Base-by-base conservation (phyloP, 1,140 invertebrate species). In the Hypsibius dujardini region DNA sequence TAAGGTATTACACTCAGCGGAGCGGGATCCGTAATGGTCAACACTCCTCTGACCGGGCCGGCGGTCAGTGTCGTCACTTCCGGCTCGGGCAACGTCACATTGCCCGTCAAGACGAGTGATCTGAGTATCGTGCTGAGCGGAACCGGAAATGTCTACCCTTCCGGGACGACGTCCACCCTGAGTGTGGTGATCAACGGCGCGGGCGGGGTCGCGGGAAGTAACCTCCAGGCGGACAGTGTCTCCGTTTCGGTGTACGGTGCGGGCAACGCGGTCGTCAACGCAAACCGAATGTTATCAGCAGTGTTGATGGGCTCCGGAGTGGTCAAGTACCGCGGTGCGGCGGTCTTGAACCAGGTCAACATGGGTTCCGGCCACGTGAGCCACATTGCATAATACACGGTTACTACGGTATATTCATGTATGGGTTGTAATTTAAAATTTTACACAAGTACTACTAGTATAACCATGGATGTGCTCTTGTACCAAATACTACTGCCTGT, bases 111-210 rank as follows among this genome's bases (percentile, higher is more conserved):
- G 7, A 3, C 7, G 42, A 3, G 3, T 67, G 62, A 67, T 42
- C 42, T 67, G 3, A 67, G 45, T 42, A 42, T 42, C 3, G 62
- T 42, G 7, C 62, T 67, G 3, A 67, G 62, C 42, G 62, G 62
- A 67, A 14, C 62, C 7, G 62, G 62, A 7, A 14, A 3, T 42
- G 45, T 67, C 42, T 14, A 67, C 3, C 7, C 45, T 12, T 3
- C 3, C 7, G 62, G 62, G 7, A 67, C 3, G 3, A 67, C 62
- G 7, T 3, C 12, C 12, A 67, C 3, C 42, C 12, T 42, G 12
- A 67, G 45, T 42, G 45, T 67, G 7, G 62, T 67, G 12, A 42
- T 67, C 62, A 67, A 42, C 45, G 62, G 62, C 7, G 62, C 62
- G 3, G 62, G 62, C 42, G 42, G 42, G 45, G 42, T 67, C 7